Evolutionary conservation across 2,113 vertebrate genomes (phyloP).

Genomic region (Hemiscyllium ocellatum): DNA sequence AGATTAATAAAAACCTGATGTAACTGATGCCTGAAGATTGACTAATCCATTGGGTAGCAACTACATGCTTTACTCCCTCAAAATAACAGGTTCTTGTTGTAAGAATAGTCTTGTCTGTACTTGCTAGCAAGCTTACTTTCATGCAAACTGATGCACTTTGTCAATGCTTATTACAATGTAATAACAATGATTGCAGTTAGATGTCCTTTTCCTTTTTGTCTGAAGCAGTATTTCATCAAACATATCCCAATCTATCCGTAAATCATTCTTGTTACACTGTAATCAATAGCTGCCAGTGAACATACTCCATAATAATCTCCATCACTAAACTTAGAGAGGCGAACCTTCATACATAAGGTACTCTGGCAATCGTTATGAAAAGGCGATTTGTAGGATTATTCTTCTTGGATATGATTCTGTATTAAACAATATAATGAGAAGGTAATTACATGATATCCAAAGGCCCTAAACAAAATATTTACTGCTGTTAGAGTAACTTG

Average conservation of each 20-base stretch:
- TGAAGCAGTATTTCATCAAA: slow-evolving; percentile 30
- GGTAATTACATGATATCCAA: not conserved
- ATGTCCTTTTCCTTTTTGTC: not conserved
- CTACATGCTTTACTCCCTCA: not conserved
- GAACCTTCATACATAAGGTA: not conserved
- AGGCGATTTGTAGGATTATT: not conserved
- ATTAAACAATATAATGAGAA: slow-evolving; percentile 2
- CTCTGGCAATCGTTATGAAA: not conserved
- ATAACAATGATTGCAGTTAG: slow-evolving; percentile 30
- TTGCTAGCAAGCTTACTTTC: not conserved
- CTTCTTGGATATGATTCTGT: not conserved
- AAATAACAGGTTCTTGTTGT: not conserved
- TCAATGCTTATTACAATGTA: slow-evolving; percentile 4
- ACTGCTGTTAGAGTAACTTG: not conserved
- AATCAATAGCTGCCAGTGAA: slow-evolving; percentile 21
- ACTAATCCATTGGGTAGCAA: not conserved
- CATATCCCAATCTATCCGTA: not conserved
- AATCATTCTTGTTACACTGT: slow-evolving; percentile 6
- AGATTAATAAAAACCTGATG: not conserved
- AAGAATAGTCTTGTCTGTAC: not conserved
- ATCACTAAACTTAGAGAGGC: not conserved
- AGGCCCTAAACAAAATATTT: not conserved
- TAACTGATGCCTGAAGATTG: slow-evolving; percentile 7
- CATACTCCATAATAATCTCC: not conserved
- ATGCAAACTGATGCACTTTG: slow-evolving; percentile 18